A percentile compares a stretch with the other conserved stretches of the same genome.
Conservation (phyloP, 2,113 vertebrate genomes). For the Gallinago media region DNA sequence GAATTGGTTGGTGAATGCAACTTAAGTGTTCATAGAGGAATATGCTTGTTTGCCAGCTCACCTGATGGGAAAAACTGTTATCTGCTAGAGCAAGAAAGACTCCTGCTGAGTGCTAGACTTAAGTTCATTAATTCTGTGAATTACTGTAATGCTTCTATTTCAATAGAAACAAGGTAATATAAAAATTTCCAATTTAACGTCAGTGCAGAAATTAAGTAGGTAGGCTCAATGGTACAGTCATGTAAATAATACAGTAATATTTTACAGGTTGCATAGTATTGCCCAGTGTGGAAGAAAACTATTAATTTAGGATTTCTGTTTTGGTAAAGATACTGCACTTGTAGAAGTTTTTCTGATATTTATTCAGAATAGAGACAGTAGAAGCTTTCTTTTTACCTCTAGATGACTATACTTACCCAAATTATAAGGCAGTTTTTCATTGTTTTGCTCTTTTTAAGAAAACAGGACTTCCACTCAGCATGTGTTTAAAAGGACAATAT, state of each 20-base stretch:
- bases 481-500: neutral
- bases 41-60: neutral
- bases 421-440: neutral
- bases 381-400: neutral
- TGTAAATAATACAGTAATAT: neutral
- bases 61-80: neutral
- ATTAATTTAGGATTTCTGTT: neutral
- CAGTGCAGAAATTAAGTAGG: neutral
- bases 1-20: neutral
- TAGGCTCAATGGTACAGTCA: neutral
- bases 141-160: neutral
- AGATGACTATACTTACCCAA: neutral
- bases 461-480: neutral
- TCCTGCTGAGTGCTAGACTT: neutral
- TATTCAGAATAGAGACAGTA: neutral
- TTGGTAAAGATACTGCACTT: neutral
- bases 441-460: neutral
- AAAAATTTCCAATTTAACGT: neutral
- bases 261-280: neutral
- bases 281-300: neutral
- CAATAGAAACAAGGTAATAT: neutral
- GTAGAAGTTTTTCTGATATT: neutral
- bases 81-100: neutral
- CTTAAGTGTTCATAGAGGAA: neutral
- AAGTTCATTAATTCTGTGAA: neutral